Evolutionary conservation across 2,113 vertebrate genomes (phyloP).

Genomic region (Rhabdomys dilectus): DNA sequence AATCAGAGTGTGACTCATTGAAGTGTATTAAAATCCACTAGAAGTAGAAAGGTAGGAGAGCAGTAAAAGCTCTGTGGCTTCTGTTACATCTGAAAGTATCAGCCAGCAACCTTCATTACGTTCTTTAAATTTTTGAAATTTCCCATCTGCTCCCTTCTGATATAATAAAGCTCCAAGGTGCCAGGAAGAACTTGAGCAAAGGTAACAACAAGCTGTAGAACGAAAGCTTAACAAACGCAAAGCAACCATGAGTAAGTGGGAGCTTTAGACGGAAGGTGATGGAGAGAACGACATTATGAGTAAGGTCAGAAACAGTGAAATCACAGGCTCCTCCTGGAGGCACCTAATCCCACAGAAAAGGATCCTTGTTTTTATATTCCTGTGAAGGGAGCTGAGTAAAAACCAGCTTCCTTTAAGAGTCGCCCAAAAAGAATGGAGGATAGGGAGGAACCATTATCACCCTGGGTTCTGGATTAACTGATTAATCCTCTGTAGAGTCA

Average conservation of each 20-base stretch:
- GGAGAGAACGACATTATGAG: neutral
- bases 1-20: neutral
- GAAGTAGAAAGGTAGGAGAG: neutral
- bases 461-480: slow-evolving; percentile 56
- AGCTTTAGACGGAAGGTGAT: neutral
- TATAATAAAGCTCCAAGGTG: slow-evolving; percentile 2
- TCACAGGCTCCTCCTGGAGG: neutral
- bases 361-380: slow-evolving; percentile 61
- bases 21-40: neutral
- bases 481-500: neutral
- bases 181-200: neutral
- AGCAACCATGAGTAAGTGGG: slow-evolving; percentile 26
- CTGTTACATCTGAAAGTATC: neutral
- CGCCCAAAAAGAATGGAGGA: slow-evolving; percentile 59
- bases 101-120: neutral
- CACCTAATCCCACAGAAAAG: slow-evolving; percentile 5
- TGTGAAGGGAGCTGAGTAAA: slow-evolving; percentile 63
- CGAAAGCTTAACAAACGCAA: slow-evolving; percentile 8
- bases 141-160: neutral
- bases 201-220: slow-evolving; percentile 25
- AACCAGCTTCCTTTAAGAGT: slow-evolving; percentile 74
- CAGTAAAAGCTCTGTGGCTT: neutral
- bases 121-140: slow-evolving; percentile 34
- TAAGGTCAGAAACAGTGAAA: slow-evolving; percentile 55
- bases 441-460: slow-evolving; percentile 11